These are phyloP conservation scores for Coracopsis vasa DNA, from an alignment of 2,113 vertebrate species.

Conservation along the genomic window DNA sequence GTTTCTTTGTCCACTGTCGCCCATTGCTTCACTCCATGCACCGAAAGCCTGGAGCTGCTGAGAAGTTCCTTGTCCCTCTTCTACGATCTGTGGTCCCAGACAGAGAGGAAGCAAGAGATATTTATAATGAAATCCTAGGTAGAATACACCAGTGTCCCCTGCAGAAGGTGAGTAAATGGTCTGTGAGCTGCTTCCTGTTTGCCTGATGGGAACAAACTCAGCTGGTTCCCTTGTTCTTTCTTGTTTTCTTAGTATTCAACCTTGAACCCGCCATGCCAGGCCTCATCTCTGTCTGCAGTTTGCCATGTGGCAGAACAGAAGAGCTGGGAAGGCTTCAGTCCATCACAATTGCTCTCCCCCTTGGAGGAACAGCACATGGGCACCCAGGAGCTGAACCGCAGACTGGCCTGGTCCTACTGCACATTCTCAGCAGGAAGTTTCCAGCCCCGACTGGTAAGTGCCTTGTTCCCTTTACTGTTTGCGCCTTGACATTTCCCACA, in stretches of 20 bases:
- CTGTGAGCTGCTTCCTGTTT: background rate
- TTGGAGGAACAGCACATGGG: conserved; percentile 64
- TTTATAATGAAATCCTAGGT: conserved; percentile 84
- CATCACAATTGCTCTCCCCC: conserved; percentile 71
- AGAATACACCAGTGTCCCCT: conserved; percentile 81
- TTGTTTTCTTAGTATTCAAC: conserved; percentile 65
- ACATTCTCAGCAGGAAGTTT: conserved; percentile 23
- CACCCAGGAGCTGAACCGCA: conserved; percentile 72
- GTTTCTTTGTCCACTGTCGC: background rate
- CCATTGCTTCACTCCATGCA: conserved; percentile 28
- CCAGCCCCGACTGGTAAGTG: conserved; percentile 36
- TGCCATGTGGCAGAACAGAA: background rate
- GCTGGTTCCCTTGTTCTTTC: background rate
- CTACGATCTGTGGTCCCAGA: background rate
- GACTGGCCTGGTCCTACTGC: conserved; percentile 77
- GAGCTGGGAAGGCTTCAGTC: conserved; percentile 70
- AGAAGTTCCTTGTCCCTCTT: conserved; percentile 68
- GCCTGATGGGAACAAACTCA: background rate
- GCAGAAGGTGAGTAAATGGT: conserved; percentile 65
- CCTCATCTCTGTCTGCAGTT: conserved; percentile 65
- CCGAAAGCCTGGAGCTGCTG: conserved; percentile 52
- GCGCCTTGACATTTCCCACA: background rate
- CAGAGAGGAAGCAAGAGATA: conserved; percentile 66
- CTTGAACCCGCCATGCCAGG: conserved; percentile 47
- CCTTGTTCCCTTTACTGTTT: background rate